Evolutionary conservation across 2,113 vertebrate genomes (phyloP).

Genomic region (Oryctolagus cuniculus): mOryCun1.1 NW_027208201.1:4208001-4208500

Average conservation of each 20-base stretch:
- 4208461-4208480: background rate
- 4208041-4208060: background rate
- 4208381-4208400: background rate
- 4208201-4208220: background rate
- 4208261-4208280: background rate
- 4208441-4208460: background rate
- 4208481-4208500: background rate
- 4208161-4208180: background rate
- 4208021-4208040: background rate
- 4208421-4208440: background rate
- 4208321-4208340: background rate
- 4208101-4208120: background rate
- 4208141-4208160: background rate
- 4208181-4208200: background rate
- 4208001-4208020: too few species aligned
- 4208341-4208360: too few species aligned
- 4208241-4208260: background rate
- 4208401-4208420: background rate
- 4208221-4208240: background rate
- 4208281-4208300: background rate
- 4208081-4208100: background rate
- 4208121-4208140: background rate
- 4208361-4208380: background rate
- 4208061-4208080: too few species aligned
- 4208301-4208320: background rate